Evolutionary conservation across 2,797 vertebrate genomes (phyloP).

Genomic region (Nasua narica): DNA sequence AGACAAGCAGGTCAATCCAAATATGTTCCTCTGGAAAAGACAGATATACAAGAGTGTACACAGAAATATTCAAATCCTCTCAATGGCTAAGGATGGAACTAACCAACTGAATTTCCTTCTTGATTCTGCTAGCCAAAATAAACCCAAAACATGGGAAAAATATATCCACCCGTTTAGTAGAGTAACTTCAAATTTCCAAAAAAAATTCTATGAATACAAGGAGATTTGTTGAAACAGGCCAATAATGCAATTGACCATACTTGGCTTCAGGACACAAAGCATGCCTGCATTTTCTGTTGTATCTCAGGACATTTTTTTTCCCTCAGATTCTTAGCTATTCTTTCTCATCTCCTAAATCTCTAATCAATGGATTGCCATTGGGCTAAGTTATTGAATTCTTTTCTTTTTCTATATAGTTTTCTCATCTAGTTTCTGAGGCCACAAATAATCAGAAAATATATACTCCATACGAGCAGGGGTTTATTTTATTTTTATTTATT

Average conservation of each 20-base stretch:
- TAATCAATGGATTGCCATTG: background rate
- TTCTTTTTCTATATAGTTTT: background rate
- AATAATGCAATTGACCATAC: background rate
- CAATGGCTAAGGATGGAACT: background rate
- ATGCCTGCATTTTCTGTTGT: background rate
- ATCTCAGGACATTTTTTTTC: background rate
- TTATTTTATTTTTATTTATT: background rate
- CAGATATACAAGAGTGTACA: background rate
- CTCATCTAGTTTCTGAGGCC: background rate
- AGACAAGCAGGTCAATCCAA: background rate
- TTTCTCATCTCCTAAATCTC: background rate
- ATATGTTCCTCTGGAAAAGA: background rate
- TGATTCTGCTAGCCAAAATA: background rate
- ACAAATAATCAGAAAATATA: background rate
- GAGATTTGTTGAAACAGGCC: background rate
- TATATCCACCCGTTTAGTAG: background rate
- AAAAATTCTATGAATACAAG: background rate
- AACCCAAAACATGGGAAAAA: background rate
- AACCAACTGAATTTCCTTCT: background rate
- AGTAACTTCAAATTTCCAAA: background rate
- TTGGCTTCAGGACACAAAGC: background rate
- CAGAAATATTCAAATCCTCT: background rate
- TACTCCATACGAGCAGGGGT: fast-evolving
- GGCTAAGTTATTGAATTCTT: background rate
- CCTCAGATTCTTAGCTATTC: background rate